These are phyloP conservation scores for Dione juno DNA, from an alignment of 2,888 invertebrate genomes.

Conservation along the genomic window DNA sequence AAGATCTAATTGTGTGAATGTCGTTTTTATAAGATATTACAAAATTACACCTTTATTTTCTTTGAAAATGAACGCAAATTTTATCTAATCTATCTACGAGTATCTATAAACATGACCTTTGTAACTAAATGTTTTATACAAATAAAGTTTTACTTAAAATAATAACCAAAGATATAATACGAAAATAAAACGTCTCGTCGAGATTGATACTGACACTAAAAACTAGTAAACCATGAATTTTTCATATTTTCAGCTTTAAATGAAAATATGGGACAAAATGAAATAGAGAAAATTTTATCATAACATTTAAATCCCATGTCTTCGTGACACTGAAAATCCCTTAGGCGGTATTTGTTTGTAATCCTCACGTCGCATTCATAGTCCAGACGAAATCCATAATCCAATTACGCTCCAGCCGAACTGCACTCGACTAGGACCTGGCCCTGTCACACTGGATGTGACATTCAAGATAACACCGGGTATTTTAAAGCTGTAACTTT, in stretches of 20 bases:
- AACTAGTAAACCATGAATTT: not conserved
- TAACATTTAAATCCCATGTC: slow-evolving; percentile 30
- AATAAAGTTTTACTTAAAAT: no score
- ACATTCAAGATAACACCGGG: slow-evolving; percentile 33
- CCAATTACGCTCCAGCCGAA: slow-evolving; percentile 64
- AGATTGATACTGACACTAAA: not conserved
- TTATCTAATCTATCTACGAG: no score
- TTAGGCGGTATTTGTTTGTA: slow-evolving; percentile 49
- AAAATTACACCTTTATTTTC: no score
- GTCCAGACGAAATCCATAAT: slow-evolving; percentile 79
- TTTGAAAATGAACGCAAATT: no score
- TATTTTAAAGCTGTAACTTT: slow-evolving; percentile 12
- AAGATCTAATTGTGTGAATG: no score
- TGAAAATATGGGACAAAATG: slow-evolving; percentile 11
- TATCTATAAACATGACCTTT: no score
- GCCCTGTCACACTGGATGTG: slow-evolving; percentile 46
- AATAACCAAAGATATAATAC: not conserved
- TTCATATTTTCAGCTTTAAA: not conserved
- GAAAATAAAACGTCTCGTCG: not conserved
- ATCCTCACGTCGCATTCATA: slow-evolving; percentile 72
- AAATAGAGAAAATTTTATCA: not conserved
- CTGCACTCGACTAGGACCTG: slow-evolving; percentile 46
- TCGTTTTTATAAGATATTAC: no score
- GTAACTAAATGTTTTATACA: not conserved
- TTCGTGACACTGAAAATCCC: slow-evolving; percentile 44